Conservation (phyloP, 2,113 vertebrate genomes). For the Sula dactylatra region DNA sequence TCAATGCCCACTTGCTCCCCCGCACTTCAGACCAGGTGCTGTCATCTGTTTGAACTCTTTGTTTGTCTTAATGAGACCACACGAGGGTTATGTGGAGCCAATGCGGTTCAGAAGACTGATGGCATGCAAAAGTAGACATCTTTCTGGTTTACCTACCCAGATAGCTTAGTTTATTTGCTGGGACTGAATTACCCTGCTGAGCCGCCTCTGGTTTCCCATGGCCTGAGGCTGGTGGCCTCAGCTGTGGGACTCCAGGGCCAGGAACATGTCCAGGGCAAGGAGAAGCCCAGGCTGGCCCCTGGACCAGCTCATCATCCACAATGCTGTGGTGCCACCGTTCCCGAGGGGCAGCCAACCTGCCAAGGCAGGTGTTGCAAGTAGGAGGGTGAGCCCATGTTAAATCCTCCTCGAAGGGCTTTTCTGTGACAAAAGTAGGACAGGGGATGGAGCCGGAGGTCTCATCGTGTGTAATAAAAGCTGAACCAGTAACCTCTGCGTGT, state of each 20-base stretch:
- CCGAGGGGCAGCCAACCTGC: background rate
- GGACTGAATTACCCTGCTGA: background rate
- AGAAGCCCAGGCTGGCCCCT: background rate
- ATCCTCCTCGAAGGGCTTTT: background rate
- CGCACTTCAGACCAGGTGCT: background rate
- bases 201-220: background rate
- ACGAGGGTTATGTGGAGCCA: background rate
- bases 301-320: background rate
- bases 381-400: background rate
- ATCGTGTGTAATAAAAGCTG: background rate
- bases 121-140: background rate
- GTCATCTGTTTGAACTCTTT: background rate
- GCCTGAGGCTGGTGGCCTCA: background rate
- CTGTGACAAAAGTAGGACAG: background rate
- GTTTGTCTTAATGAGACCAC: background rate
- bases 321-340: accelerated
- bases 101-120: background rate
- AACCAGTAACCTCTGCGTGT: background rate
- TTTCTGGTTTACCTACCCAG: background rate
- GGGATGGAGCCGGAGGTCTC: accelerated
- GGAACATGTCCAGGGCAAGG: background rate
- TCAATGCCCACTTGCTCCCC: accelerated
- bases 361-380: no score
- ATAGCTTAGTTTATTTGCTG: background rate
- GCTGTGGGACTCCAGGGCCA: background rate